Base-by-base conservation (phyloP, 1,140 invertebrate species). In the Euura lappo region DNA sequence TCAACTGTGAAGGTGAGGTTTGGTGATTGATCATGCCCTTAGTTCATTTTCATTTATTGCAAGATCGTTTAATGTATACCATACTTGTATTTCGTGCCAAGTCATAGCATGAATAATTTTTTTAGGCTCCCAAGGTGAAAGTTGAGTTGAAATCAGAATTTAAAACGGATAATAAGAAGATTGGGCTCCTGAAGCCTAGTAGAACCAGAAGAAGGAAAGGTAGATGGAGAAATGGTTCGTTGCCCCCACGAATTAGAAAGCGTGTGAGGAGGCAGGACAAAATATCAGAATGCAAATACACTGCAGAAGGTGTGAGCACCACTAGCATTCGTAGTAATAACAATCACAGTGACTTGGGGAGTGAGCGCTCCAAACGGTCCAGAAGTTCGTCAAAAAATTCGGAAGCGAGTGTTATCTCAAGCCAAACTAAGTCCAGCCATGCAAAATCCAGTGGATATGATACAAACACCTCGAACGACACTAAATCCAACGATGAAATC, bases 1-100 rank as follows among this genome's bases (percentile, higher is more conserved):
- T 83, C 80, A 6, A 79, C 79, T 0, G 79, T 81, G 0, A 83
- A 81, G 80, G 84, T 85, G 77, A 77, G 10, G 13, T 45, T 70
- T 8, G 7, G 45, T 75, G 8, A 71, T 47, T 44, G 64, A 68
- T 68, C 45, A 46, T 60, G 51, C 10, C 69, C 69, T 13, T 11
- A 13, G 44, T 69, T 45, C 10, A 46, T 72, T 72, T 68, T 45
- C 42, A 44, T 44, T 67, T 65, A 28, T 28, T 70, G 0, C 28
- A 28, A 28, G 28, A 28, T 28, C 28, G 28, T 28, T 28, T 28
- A 28, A 28, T 28, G 0, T 28, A 28, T 28, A 1, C 28, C 28
- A 28, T 28, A 28, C 28, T 28, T 28, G 28, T 28, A 28, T 28
- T 28, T 28, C 28, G 28, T 28, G 28, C 28, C 28, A 28, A 28